These are phyloP conservation scores for Microchrysa polita DNA, from an alignment of 2,888 invertebrate genomes.

Conservation along the genomic window DNA sequence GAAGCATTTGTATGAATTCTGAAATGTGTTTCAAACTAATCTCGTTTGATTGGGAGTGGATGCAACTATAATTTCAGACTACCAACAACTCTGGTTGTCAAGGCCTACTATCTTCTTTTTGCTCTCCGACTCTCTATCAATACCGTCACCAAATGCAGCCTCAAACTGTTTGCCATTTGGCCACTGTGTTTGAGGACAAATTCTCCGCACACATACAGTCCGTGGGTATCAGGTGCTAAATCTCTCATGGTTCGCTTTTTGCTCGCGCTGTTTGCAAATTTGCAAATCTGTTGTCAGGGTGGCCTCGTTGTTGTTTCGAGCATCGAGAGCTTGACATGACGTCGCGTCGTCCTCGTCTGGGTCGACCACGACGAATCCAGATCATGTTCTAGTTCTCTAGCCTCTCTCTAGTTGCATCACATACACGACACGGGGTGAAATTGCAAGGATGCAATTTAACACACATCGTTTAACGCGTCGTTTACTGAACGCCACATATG, in stretches of 20 bases:
- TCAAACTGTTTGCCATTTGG: conserved; percentile 25
- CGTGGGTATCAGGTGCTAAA: conserved; percentile 39
- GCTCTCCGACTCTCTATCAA: not conserved
- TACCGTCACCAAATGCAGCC: not conserved
- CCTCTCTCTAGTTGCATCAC: conserved; percentile 31
- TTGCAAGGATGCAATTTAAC: conserved; percentile 33
- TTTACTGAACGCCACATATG: not conserved
- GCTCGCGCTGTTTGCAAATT: conserved; percentile 38
- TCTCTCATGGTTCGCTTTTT: conserved; percentile 24
- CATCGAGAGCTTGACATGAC: not conserved
- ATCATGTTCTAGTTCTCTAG: conserved; percentile 1
- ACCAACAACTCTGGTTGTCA: not conserved
- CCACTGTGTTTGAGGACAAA: conserved; percentile 6
- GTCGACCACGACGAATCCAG: not conserved
- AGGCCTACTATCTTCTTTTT: not conserved
- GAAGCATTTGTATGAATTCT: too few species aligned
- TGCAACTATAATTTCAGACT: too few species aligned
- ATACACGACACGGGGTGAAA: conserved; percentile 11
- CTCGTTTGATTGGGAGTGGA: too few species aligned
- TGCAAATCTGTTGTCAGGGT: conserved; percentile 31
- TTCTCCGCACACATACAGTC: conserved; percentile 11
- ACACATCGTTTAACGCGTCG: conserved; percentile 33
- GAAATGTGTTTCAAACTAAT: too few species aligned
- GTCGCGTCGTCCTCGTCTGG: not conserved
- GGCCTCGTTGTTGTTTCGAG: conserved; percentile 21